These are phyloP conservation scores for Netelia virgata DNA, from an alignment of 2,888 invertebrate species.

Conservation along the genomic window DNA sequence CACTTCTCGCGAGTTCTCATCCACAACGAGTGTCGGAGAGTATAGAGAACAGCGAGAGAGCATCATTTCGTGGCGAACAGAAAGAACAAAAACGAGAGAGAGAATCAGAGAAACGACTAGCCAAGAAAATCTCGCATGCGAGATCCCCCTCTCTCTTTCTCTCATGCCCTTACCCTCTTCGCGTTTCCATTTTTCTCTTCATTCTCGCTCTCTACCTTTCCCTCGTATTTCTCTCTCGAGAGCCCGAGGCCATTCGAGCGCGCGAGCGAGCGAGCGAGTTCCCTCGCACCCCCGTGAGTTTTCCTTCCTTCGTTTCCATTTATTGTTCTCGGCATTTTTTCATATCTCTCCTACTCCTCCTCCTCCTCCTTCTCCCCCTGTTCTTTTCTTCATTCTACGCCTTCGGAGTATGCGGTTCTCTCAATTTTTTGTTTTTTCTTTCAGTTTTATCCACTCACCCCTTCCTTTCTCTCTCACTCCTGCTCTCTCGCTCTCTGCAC, in stretches of 20 bases:
- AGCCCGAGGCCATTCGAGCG: constrained; percentile 53
- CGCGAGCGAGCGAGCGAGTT: constrained; percentile 26
- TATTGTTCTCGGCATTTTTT: constrained; percentile 46
- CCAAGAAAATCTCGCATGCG: constrained; percentile 56
- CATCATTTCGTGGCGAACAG: constrained; percentile 9
- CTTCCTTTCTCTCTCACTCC: constrained; percentile 10
- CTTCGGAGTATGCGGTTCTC: constrained; percentile 18
- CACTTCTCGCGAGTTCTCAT: constrained; percentile 43
- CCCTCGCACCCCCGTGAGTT: constrained; percentile 36
- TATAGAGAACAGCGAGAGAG: constrained; percentile 1
- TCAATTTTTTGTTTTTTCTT: constrained; percentile 17
- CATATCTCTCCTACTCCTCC: constrained; percentile 6
- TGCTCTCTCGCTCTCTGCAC: not conserved
- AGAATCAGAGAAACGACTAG: constrained; percentile 30
- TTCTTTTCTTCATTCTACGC: constrained; percentile 13
- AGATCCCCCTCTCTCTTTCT: constrained; percentile 8
- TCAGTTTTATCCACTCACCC: not conserved
- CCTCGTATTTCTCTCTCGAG: constrained; percentile 24
- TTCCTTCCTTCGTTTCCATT: constrained; percentile 59
- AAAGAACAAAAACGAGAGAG: constrained; percentile 2
- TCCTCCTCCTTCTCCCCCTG: not conserved
- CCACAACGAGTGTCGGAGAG: not conserved
- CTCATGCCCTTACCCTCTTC: constrained; percentile 25
- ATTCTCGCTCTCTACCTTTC: not conserved
- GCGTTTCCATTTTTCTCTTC: constrained; percentile 2